These are phyloP conservation scores for Cyprinella venusta DNA, from an alignment of 2,797 vertebrate species.

Conservation along the genomic window DNA sequence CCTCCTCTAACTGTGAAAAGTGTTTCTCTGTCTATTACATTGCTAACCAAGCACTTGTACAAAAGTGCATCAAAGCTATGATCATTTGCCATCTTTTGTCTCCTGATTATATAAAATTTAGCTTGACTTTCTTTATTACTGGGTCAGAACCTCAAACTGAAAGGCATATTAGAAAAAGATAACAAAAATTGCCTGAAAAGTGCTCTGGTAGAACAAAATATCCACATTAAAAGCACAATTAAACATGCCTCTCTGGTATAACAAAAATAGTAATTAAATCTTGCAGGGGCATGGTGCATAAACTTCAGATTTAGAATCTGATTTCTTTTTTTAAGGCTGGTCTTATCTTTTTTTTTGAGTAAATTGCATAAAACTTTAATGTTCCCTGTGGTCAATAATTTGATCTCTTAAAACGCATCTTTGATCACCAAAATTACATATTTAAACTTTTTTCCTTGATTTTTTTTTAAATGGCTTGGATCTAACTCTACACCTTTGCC, in stretches of 20 bases:
- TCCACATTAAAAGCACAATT: slow-evolving; percentile 4
- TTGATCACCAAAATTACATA: too few relatives aligned
- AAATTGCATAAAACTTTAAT: background rate
- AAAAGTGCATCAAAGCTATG: slow-evolving; percentile 10
- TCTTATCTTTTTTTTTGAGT: too few relatives aligned
- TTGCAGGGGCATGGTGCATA: too few relatives aligned
- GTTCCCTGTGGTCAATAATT: too few relatives aligned
- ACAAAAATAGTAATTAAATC: background rate
- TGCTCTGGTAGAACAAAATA: background rate
- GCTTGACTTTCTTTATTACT: slow-evolving; percentile 10
- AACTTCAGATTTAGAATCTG: background rate
- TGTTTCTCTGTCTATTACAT: slow-evolving; percentile 7
- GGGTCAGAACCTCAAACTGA: background rate
- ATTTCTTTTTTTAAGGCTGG: background rate
- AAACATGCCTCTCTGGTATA: background rate
- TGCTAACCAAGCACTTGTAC: background rate
- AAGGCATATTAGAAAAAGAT: slow-evolving; percentile 9
- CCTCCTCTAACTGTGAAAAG: background rate
- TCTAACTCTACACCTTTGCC: too few relatives aligned
- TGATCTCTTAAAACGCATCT: too few relatives aligned
- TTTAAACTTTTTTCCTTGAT: too few relatives aligned
- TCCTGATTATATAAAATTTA: background rate
- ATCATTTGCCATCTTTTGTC: slow-evolving; percentile 12
- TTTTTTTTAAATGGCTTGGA: too few relatives aligned
- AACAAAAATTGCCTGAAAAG: slow-evolving; percentile 3